Conservation (phyloP, 2,113 vertebrate species). For the Salvelinus alpinus region DNA sequence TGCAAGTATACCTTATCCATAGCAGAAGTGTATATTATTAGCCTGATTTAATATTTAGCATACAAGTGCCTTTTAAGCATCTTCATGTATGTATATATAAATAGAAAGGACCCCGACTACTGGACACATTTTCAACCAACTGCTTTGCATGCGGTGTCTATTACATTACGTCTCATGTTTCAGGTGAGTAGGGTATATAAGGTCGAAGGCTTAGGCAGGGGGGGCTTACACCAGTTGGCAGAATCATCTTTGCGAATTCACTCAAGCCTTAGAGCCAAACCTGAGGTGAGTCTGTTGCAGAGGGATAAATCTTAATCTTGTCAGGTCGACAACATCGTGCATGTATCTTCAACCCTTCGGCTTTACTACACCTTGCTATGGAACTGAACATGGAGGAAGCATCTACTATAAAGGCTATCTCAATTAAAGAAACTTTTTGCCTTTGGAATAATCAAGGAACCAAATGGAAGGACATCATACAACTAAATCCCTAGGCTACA, state of each 20-base stretch:
- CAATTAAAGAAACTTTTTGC: conserved; percentile 38
- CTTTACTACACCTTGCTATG: conserved; percentile 25
- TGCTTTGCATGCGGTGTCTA: conserved; percentile 71
- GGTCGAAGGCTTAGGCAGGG: conserved; percentile 25
- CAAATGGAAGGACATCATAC: conserved; percentile 36
- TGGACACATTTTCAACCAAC: conserved; percentile 74
- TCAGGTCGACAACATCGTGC: conserved; percentile 3
- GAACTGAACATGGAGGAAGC: conserved; percentile 25
- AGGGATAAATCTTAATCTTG: conserved; percentile 32
- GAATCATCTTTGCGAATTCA: conserved; percentile 68
- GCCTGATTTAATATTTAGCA: conserved; percentile 74
- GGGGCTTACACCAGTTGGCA: conserved; percentile 71
- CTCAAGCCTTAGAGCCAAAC: conserved; percentile 60
- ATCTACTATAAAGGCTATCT: conserved; percentile 28
- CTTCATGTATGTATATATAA: conserved; percentile 76
- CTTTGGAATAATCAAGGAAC: conserved; percentile 52
- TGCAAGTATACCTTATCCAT: conserved; percentile 62
- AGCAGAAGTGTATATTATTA: conserved; percentile 77
- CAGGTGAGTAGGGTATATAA: conserved; percentile 73
- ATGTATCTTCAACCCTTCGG: conserved; percentile 7
- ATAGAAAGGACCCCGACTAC: conserved; percentile 79
- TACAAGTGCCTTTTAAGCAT: conserved; percentile 78
- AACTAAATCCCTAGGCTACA: conserved; percentile 22
- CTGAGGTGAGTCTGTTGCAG: conserved; percentile 72
- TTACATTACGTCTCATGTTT: conserved; percentile 79